phyloP scores from a whole-genome alignment of 2,888 invertebrate species.

The Chymomyza fuscimana region DNA sequence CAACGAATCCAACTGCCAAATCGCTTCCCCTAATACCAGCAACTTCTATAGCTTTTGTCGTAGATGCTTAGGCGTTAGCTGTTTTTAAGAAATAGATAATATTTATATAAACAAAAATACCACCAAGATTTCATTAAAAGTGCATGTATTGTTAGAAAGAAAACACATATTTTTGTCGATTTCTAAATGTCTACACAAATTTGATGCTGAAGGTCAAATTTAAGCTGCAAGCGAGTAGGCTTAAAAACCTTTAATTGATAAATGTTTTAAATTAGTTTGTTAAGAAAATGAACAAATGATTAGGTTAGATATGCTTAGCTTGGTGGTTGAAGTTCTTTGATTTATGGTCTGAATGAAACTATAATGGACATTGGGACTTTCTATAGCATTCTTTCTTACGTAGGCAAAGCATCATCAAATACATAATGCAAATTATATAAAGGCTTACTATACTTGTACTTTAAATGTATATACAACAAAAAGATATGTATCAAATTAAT shows the following conservation, averaged over 20 bases:
- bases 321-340: no score
- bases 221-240: background rate
- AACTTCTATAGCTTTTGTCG: slow-evolving; percentile 59
- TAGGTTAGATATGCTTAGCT: no score
- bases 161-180: slow-evolving; percentile 18
- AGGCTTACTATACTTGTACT: no score
- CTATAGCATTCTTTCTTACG: background rate
- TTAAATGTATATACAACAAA: slow-evolving; percentile 40
- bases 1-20: slow-evolving; percentile 73
- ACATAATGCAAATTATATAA: no score
- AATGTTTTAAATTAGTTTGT: no score
- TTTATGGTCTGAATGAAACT: background rate
- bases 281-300: no score
- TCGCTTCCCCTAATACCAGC: slow-evolving; percentile 56
- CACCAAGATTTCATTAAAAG: slow-evolving; percentile 57
- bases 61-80: slow-evolving; percentile 57
- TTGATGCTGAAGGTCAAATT: background rate
- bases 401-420: background rate
- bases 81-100: slow-evolving; percentile 36
- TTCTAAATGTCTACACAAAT: background rate
- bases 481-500: slow-evolving; percentile 17
- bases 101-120: slow-evolving; percentile 54
- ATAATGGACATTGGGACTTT: background rate
- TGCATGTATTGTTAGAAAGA: slow-evolving; percentile 23
- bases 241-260: background rate